phyloP scores from a whole-genome alignment of 2,797 vertebrate genomes.

The Amazonetta brasiliensis region DNA sequence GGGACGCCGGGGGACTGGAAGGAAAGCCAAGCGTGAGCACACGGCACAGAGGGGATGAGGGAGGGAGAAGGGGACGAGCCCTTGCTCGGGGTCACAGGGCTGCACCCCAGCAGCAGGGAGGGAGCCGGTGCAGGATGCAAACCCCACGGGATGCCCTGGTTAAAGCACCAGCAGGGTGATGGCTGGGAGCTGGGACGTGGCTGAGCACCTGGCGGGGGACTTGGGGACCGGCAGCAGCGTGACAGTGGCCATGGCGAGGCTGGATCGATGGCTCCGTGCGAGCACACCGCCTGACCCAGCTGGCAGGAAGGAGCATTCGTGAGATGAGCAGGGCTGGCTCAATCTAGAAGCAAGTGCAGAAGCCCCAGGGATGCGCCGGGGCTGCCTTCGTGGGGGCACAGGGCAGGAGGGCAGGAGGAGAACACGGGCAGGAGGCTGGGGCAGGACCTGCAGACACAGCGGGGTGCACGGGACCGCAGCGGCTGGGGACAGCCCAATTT shows the following conservation, averaged over 20 bases:
- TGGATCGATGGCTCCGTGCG: not conserved
- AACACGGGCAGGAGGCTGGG: not conserved
- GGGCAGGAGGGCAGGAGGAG: not conserved
- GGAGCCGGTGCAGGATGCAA: not conserved
- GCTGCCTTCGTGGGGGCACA: too few species aligned
- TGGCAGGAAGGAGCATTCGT: rapidly evolving
- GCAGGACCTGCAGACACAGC: not conserved
- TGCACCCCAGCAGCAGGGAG: not conserved
- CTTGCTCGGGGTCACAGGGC: not conserved
- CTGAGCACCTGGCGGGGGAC: not conserved
- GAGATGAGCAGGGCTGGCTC: not conserved
- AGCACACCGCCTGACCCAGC: not conserved
- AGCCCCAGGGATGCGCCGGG: not conserved
- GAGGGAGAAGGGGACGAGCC: not conserved
- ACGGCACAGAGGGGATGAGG: not conserved
- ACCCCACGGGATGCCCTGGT: rapidly evolving
- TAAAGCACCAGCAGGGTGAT: not conserved
- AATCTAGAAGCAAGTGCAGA: rapidly evolving
- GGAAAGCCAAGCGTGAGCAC: not conserved
- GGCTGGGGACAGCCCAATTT: rapidly evolving
- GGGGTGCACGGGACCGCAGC: rapidly evolving
- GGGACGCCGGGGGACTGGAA: not conserved
- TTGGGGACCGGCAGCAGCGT: not conserved
- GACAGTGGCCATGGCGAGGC: not conserved
- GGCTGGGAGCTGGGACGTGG: not conserved